These are phyloP conservation scores for Podarcis siculus DNA, from an alignment of 2,797 vertebrate species.

Conservation along the genomic window DNA sequence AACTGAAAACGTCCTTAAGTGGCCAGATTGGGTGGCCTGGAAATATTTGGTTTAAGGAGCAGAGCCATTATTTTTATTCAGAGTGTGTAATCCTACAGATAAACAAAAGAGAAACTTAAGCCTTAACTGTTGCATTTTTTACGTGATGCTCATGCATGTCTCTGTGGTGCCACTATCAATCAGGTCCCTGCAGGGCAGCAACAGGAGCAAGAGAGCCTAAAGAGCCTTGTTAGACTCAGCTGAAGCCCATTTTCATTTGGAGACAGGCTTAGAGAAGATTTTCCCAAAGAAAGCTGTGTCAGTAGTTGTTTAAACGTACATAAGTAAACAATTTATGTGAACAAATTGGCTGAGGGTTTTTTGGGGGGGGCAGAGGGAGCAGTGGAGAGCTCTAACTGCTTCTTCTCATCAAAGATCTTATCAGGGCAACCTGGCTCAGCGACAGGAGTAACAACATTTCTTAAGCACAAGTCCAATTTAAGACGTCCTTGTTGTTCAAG, in stretches of 20 bases:
- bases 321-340: conserved; percentile 55
- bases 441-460: conserved; percentile 2
- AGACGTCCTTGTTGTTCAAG: conserved; percentile 27
- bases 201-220: not conserved
- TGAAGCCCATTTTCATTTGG: conserved; percentile 37
- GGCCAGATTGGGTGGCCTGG: conserved; percentile 45
- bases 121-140: conserved; percentile 18
- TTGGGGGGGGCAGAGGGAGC: not conserved
- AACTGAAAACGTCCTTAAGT: conserved; percentile 29
- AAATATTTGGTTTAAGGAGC: conserved; percentile 40
- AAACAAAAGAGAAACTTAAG: conserved; percentile 34
- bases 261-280: conserved; percentile 36
- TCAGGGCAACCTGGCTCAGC: conserved; percentile 3
- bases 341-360: conserved; percentile 39
- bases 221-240: conserved; percentile 6
- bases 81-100: conserved; percentile 35
- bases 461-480: conserved; percentile 34
- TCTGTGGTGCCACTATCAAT: conserved; percentile 17
- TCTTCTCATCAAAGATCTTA: conserved; percentile 42
- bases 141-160: not conserved
- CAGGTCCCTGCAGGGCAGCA: conserved; percentile 4
- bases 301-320: conserved; percentile 53
- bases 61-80: conserved; percentile 38
- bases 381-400: not conserved
- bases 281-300: conserved; percentile 49